Conservation (phyloP, 2,113 vertebrate genomes). For the Chloropsis cyanopogon region DNA sequence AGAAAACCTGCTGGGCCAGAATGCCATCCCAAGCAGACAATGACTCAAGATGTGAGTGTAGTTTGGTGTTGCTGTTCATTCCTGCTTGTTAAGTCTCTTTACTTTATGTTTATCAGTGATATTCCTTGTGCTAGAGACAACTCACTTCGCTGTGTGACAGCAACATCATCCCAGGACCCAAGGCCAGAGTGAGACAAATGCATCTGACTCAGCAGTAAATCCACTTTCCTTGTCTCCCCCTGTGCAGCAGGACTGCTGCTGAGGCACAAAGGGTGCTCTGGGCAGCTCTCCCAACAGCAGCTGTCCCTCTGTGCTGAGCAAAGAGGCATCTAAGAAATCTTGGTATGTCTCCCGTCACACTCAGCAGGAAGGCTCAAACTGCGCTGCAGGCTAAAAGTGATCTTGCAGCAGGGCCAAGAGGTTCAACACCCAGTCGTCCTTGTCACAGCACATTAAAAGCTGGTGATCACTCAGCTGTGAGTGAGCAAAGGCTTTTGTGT, state of each 20-base stretch:
- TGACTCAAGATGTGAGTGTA: not conserved
- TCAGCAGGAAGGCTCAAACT: conserved; percentile 43
- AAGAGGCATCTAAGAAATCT: conserved; percentile 53
- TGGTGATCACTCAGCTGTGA: conserved; percentile 33
- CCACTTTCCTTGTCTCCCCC: not conserved
- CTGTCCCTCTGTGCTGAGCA: conserved; percentile 29
- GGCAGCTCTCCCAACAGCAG: conserved; percentile 46
- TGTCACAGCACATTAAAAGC: conserved; percentile 41
- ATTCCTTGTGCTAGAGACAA: not conserved
- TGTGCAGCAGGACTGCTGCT: not conserved
- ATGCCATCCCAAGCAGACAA: not conserved
- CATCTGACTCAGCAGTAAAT: conserved; percentile 51
- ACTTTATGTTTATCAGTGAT: not conserved
- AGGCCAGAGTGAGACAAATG: not conserved
- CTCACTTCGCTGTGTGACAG: not conserved
- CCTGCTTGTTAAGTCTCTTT: not conserved
- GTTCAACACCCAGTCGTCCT: conserved; percentile 40
- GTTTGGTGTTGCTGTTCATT: not conserved
- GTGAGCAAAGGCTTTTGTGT: not conserved
- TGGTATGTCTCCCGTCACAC: conserved; percentile 37
- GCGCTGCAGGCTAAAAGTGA: conserved; percentile 41
- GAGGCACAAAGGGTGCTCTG: conserved; percentile 39
- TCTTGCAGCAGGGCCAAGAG: conserved; percentile 17
- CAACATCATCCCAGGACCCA: not conserved
- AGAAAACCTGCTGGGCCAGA: not conserved